Base-by-base conservation (phyloP, 2,797 vertebrate genomes). In the Brotogeris chrysoptera region DNA sequence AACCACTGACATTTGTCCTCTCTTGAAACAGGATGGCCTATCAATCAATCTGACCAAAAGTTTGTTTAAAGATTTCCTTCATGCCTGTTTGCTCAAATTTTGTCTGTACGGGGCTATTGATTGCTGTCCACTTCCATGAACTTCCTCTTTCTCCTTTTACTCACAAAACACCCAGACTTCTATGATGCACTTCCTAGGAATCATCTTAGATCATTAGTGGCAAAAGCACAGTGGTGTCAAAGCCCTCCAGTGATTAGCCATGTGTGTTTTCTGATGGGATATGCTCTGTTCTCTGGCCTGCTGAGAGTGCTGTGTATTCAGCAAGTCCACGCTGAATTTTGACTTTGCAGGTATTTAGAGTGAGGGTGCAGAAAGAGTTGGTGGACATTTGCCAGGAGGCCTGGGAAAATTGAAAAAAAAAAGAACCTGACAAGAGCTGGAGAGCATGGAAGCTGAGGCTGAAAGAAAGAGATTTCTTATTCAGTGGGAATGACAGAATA, bases 281-380 rank as follows among this genome's bases (percentile, higher is more conserved):
- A 80, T 36, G n/a, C 76, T 88, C 46, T 10, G 1, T 77, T 92
- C 55, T 90, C 77, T 49, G n/a, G 64, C 66, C 80, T 96, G 50
- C 50, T 94, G 83, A 95, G 73, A 65, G 80, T 93, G 73, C 80
- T 95, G 21, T 86, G 36, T 55, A 34, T 95, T 94, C 85, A 88
- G 55, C 10, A 81, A 86, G 88, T 39, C 50, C 55, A 50, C 23
- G 25, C 23, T 32, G 36, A 86, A 80, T 77, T 91, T 95, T 77
- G 32, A 44, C 32, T 72, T 82, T 78, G 60, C 76, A 70, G 64
- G 46, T 88, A 60, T 79, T 86, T 70, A 68, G 66, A 64, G 47
- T 81, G 49, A 85, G 71, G 57, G 64, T 71, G 78, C 38, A 88
- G n/a, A 66, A 88, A 25, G 14, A 28, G 10, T 53, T 93, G 50